These are phyloP conservation scores for Atrina japonica DNA, from an alignment of 2,888 invertebrate species.

Conservation along the genomic window DNA sequence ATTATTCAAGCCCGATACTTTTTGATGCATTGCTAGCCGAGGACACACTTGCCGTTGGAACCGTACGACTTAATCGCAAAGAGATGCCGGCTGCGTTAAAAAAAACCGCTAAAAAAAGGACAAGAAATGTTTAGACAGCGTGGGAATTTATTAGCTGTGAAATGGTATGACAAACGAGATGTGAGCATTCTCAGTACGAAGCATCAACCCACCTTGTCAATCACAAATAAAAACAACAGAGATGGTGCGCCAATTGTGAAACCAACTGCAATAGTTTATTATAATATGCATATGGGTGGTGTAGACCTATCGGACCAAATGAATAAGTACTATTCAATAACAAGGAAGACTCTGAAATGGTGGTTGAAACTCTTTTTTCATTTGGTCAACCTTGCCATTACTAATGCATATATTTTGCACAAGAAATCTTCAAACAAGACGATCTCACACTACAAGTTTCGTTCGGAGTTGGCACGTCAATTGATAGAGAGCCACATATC, in stretches of 20 bases:
- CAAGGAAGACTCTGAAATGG: constrained; percentile 50
- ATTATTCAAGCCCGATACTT: constrained; percentile 29
- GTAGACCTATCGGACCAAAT: constrained; percentile 54
- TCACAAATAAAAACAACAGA: constrained; percentile 20
- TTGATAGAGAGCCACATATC: too few species aligned
- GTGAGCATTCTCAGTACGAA: constrained; percentile 37
- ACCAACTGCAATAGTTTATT: constrained; percentile 37
- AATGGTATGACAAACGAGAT: constrained; percentile 37
- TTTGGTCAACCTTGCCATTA: constrained; percentile 29
- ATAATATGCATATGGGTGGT: constrained; percentile 51
- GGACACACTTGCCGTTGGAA: constrained; percentile 32
- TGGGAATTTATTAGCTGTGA: constrained; percentile 8
- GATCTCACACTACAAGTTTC: too few species aligned
- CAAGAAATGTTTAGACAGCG: constrained; percentile 3
- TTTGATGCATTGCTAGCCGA: constrained; percentile 18
- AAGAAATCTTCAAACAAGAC: constrained; percentile 23
- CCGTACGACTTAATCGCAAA: constrained; percentile 32
- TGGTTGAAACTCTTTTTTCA: constrained; percentile 48
- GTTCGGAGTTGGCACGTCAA: too few species aligned
- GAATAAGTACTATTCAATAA: constrained; percentile 39
- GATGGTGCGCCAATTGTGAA: constrained; percentile 31
- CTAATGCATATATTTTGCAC: constrained; percentile 44
- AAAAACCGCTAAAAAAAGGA: constrained; percentile 8
- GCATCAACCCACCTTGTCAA: constrained; percentile 30
- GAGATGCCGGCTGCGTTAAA: constrained; percentile 31